phyloP scores from a whole-genome alignment of 2,888 invertebrate genomes.

The Macrophya annulata region DNA sequence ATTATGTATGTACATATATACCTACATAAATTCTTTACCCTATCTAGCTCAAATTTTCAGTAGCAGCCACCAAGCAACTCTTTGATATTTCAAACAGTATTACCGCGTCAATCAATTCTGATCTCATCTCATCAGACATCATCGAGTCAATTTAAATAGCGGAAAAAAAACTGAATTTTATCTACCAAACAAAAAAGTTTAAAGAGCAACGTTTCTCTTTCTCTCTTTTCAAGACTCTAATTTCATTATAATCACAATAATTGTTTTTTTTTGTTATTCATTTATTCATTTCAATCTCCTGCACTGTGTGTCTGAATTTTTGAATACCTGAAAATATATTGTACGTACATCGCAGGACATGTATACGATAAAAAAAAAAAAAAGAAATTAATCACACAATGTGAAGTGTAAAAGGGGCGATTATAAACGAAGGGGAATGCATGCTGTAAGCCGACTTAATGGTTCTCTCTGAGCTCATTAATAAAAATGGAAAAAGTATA shows the following conservation, averaged over 20 bases:
- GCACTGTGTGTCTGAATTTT: no score
- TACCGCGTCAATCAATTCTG: not conserved
- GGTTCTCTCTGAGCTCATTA: slow-evolving; percentile 45
- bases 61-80: not conserved
- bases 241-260: not conserved
- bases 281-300: not conserved
- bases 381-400: not conserved
- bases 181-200: not conserved
- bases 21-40: not conserved
- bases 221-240: not conserved
- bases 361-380: no score
- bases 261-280: not conserved
- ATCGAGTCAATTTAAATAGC: not conserved
- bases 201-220: not conserved
- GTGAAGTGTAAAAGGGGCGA: not conserved
- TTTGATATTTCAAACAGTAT: not conserved
- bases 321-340: not conserved
- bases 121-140: not conserved
- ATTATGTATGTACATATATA: not conserved
- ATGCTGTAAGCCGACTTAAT: not conserved
- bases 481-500: slow-evolving; percentile 44
- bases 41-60: not conserved
- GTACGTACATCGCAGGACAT: not conserved
- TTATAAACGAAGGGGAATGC: not conserved
- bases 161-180: not conserved